phyloP scores from a whole-genome alignment of 2,797 vertebrate species.

The Oreochromis grahami region DNA sequence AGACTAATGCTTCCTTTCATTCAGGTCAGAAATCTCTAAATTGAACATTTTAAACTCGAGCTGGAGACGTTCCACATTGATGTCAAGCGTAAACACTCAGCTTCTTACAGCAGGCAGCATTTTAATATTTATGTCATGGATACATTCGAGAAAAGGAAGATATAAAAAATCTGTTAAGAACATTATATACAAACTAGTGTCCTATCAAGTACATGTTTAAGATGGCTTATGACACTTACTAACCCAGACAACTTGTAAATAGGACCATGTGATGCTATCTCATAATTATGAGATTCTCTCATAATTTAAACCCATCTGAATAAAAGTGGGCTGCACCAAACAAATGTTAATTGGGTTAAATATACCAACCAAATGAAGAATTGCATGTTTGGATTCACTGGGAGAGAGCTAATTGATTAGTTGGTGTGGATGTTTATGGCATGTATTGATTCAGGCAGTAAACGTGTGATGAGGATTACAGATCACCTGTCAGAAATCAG shows the following conservation, averaged over 20 bases:
- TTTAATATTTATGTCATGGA: background rate
- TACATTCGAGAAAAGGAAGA: background rate
- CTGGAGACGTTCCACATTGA: background rate
- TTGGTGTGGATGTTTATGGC: background rate
- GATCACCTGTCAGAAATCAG: background rate
- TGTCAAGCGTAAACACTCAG: background rate
- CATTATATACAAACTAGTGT: background rate
- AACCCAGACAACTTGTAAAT: background rate
- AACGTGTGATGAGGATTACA: background rate
- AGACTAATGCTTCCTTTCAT: background rate
- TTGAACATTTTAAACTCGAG: background rate
- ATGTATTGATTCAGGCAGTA: background rate
- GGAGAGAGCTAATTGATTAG: background rate
- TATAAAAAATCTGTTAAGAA: background rate
- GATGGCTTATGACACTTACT: background rate
- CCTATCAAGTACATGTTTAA: background rate
- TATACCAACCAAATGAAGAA: background rate
- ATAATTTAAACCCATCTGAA: background rate
- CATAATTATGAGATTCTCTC: background rate
- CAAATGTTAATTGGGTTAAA: background rate
- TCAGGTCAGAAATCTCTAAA: background rate
- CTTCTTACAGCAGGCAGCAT: background rate
- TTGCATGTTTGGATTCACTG: background rate
- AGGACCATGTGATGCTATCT: background rate
- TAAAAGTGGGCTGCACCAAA: background rate